Percentiles rank a stretch among this genome's conserved stretches.
Conservation (phyloP, 2,888 invertebrate species). For the Deroplatys truncata region DNA sequence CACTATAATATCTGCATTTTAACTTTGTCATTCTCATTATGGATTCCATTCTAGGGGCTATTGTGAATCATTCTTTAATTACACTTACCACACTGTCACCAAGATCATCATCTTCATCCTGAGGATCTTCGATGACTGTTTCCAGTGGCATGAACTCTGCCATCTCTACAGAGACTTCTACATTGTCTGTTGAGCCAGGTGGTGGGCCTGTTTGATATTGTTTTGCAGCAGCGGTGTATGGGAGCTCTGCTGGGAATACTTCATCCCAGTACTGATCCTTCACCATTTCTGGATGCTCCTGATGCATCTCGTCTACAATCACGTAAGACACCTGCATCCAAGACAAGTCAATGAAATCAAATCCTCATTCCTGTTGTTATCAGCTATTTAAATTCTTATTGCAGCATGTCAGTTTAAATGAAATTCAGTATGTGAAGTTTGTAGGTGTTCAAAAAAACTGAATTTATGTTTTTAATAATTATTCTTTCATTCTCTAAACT, state of each 20-base stretch:
- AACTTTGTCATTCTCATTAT: too few species aligned
- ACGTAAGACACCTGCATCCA: conserved; percentile 43
- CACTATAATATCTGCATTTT: too few species aligned
- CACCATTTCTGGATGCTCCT: conserved; percentile 42
- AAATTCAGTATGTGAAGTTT: too few species aligned
- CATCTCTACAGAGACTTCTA: conserved; percentile 33
- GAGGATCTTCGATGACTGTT: conserved; percentile 11
- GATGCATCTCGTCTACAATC: conserved; percentile 47
- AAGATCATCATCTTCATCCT: conserved; percentile 22
- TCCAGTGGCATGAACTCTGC: conserved; percentile 33
- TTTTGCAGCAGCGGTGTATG: conserved; percentile 48
- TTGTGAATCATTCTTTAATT: too few species aligned
- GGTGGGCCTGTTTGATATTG: conserved; percentile 46
- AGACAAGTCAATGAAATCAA: not conserved
- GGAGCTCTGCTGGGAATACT: conserved; percentile 42
- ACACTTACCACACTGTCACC: not conserved
- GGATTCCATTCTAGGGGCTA: too few species aligned
- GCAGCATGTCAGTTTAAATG: too few species aligned
- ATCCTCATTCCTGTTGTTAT: not conserved
- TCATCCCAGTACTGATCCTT: conserved; percentile 47
- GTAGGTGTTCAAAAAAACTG: too few species aligned
- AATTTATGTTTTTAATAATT: too few species aligned
- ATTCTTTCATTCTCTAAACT: too few species aligned
- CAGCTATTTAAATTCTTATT: too few species aligned
- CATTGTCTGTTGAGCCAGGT: conserved; percentile 42